Base-by-base conservation (phyloP, 2,113 vertebrate species). In the Neotoma lepida region DNA sequence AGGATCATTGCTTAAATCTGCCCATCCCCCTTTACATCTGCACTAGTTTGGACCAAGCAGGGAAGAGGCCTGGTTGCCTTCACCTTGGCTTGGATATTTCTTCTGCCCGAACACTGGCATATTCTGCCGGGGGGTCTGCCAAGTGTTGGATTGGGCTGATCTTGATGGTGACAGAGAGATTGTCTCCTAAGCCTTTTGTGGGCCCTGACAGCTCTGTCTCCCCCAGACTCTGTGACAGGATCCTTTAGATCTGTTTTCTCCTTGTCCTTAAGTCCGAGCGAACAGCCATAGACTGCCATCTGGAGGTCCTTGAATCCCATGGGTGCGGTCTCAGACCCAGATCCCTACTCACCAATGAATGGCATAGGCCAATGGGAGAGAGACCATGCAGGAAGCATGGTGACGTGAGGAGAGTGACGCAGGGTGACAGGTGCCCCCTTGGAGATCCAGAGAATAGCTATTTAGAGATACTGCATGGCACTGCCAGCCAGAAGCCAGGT, bases 11-110 rank as follows among this genome's bases (percentile, higher is more conserved):
- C n/a, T 86, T 46, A 78, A 39, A 22, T 20, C 17, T 68, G 51
- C 73, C 13, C 51, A 14, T 15, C 86, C 49, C 63, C 61, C 44
- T 63, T 70, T 58, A 73, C 1, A 9, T 39, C 13, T 39, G 33
- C 63, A 30, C 63, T 71, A 58, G 18, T 86, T 91, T 86, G 81
- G 64, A 26, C 28, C 35, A 84, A 70, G 6, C 58, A 81, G 44
- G 76, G 20, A 87, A 76, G 70, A 30, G 71, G 39, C 87, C 84
- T 92, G 41, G 30, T 51, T 68, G 63, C 44, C 61, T 90, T 94
- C 24, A 28, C 49, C 39, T 82, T 64, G 26, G 33, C 54, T 56
- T 76, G 30, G 51, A 9, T 54, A 28, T 82, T 92, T 49, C 81
- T 44, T 26, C 86, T 77, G n/a, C 51, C 88, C 15, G 2, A 77